These are phyloP conservation scores for Villa cingulata DNA, from an alignment of 2,888 invertebrate species.

Conservation along the genomic window DNA sequence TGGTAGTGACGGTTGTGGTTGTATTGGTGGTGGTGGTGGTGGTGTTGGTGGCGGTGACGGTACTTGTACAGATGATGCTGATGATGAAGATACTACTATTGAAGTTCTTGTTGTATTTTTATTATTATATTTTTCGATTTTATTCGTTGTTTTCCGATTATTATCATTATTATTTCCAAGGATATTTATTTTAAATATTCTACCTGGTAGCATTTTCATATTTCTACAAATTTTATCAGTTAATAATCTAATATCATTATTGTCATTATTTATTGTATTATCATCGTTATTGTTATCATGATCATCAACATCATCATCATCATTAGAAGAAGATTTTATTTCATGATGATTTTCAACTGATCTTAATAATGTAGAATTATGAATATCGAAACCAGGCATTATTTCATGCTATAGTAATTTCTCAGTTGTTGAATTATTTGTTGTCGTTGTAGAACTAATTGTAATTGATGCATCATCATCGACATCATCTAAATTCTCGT, in stretches of 20 bases:
- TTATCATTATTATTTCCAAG: no score
- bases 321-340: no score
- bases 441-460: conserved; percentile 14
- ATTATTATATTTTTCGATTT: no score
- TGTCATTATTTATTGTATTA: not conserved
- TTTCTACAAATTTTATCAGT: conserved; percentile 4
- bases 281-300: conserved; percentile 1
- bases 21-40: not conserved
- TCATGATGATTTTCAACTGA: no score
- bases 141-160: no score
- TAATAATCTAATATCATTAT: not conserved
- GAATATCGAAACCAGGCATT: conserved; percentile 7
- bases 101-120: not conserved
- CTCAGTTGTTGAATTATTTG: conserved; percentile 14
- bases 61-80: conserved; percentile 2
- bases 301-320: not conserved
- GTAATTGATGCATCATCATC: conserved; percentile 12
- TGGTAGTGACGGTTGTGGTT: not conserved
- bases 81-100: not conserved
- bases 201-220: conserved; percentile 10
- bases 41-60: conserved; percentile 5
- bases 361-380: conserved; percentile 1
- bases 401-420: conserved; percentile 15
- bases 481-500: conserved; percentile 10
- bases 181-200: not conserved